phyloP scores from a whole-genome alignment of 2,113 vertebrate genomes.

The Glaucomys volans region DNA sequence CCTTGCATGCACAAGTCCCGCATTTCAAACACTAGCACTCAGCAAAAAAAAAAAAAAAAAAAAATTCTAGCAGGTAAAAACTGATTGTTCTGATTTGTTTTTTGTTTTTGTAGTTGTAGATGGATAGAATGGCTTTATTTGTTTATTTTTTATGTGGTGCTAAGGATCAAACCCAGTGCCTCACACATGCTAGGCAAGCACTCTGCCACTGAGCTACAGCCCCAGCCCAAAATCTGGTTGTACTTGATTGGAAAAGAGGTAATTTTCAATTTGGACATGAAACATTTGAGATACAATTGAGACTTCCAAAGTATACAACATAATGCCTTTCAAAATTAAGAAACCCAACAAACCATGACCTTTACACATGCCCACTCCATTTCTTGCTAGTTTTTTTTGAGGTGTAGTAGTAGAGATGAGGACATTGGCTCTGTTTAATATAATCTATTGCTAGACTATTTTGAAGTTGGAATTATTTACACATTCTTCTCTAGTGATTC shows the following conservation, averaged over 20 bases:
- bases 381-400: neutral
- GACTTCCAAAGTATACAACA: neutral
- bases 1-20: too few relatives aligned
- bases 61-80: neutral
- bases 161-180: too few relatives aligned
- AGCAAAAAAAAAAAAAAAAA: too few relatives aligned
- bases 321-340: constrained; percentile 50
- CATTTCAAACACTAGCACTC: too few relatives aligned
- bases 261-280: constrained; percentile 28
- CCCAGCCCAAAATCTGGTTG: neutral
- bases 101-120: too few relatives aligned
- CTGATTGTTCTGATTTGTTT: neutral
- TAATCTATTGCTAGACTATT: neutral
- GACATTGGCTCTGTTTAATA: neutral
- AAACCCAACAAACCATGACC: neutral
- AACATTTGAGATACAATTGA: neutral
- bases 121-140: too few relatives aligned
- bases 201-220: too few relatives aligned
- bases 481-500: neutral
- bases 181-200: too few relatives aligned
- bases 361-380: neutral
- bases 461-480: neutral
- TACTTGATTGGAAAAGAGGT: neutral
- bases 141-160: too few relatives aligned
- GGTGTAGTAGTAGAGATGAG: neutral